Evolutionary conservation across 2,797 vertebrate species (phyloP).

Genomic region (Synanceia verrucosa): DNA sequence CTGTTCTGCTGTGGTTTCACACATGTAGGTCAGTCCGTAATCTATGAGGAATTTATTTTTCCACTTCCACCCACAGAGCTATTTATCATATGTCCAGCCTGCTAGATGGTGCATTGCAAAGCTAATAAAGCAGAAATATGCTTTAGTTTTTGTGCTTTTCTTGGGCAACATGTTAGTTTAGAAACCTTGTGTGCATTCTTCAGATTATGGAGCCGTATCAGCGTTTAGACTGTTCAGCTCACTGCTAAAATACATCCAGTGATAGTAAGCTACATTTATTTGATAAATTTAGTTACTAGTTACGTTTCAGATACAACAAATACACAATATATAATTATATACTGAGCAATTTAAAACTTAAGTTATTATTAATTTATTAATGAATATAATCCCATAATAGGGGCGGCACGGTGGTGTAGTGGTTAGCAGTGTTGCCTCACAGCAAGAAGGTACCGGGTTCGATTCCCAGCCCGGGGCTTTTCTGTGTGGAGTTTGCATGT

Average conservation of each 20-base stretch:
- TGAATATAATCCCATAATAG: too few species aligned
- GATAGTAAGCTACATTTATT: too few species aligned
- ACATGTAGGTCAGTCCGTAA: slow-evolving; percentile 67
- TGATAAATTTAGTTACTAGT: too few species aligned
- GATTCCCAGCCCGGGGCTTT: too few species aligned
- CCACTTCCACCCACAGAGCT: slow-evolving; percentile 51
- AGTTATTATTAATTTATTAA: too few species aligned
- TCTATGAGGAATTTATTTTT: slow-evolving; percentile 65
- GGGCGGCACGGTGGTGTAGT: too few species aligned
- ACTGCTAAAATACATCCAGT: slow-evolving; percentile 2
- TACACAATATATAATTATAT: too few species aligned
- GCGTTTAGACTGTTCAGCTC: background rate
- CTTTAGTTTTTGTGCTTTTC: background rate
- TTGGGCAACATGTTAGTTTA: background rate
- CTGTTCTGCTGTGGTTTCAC: slow-evolving; percentile 49
- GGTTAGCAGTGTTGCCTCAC: too few species aligned
- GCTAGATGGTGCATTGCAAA: slow-evolving; percentile 30
- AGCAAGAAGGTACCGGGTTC: too few species aligned
- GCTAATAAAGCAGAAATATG: slow-evolving; percentile 26
- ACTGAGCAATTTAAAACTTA: too few species aligned
- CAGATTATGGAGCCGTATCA: background rate
- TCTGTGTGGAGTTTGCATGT: too few species aligned
- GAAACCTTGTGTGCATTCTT: background rate
- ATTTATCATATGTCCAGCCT: slow-evolving; percentile 53
- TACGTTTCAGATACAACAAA: too few species aligned